A percentile compares a stretch with the other conserved stretches of the same genome.
Conservation (phyloP, 92 coral and sea anemone genomes). For the Diadumene lineata region DNA sequence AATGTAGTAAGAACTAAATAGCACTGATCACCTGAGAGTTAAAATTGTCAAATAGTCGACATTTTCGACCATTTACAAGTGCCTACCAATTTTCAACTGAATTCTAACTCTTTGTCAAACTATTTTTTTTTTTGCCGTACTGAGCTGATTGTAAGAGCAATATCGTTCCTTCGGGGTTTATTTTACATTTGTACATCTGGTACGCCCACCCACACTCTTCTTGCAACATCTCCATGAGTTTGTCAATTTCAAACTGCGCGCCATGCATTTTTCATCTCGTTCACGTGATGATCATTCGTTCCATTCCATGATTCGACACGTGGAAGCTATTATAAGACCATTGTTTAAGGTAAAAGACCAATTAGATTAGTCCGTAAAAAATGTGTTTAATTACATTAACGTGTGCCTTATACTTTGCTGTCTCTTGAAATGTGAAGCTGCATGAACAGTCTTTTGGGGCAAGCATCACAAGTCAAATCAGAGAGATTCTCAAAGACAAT, state of each 20-base stretch:
- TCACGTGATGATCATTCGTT: slow-evolving; percentile 25
- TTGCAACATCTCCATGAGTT: neutral
- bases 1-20: no score
- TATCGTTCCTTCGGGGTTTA: neutral
- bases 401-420: neutral
- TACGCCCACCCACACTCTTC: neutral
- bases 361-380: slow-evolving; percentile 11
- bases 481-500: no score
- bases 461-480: no score
- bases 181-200: neutral
- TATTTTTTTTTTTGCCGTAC: no score
- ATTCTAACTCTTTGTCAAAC: no score
- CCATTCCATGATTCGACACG: slow-evolving; percentile 8
- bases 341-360: slow-evolving; percentile 42
- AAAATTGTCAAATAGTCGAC: no score
- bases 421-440: neutral
- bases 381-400: neutral
- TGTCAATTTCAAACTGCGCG: slow-evolving; percentile 37
- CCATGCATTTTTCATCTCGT: slow-evolving; percentile 1
- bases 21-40: no score
- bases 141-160: no score
- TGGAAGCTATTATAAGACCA: neutral
- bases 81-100: no score
- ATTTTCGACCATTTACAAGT: no score
- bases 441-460: no score